phyloP scores from a whole-genome alignment of 2,113 vertebrate genomes.

The Anguilla rostrata region DNA sequence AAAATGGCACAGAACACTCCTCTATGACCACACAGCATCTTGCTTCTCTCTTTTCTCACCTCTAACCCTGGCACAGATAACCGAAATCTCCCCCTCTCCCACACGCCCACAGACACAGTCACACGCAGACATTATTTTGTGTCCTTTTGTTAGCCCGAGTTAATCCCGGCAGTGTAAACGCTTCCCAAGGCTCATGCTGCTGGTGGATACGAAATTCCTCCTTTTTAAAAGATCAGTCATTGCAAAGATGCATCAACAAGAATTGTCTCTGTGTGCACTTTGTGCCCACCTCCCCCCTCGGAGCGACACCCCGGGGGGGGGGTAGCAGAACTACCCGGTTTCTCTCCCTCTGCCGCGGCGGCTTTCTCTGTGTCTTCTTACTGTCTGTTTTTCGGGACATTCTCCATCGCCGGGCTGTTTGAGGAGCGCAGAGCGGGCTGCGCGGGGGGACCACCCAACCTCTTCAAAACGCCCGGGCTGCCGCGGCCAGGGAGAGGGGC shows the following conservation, averaged over 20 bases:
- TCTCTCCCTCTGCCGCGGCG: slow-evolving; percentile 10
- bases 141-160: background rate
- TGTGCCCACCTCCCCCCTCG: background rate
- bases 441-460: slow-evolving; percentile 31
- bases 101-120: background rate
- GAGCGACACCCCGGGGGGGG: background rate
- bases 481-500: slow-evolving; percentile 18
- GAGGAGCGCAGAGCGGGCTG: slow-evolving; percentile 42
- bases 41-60: background rate
- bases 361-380: background rate
- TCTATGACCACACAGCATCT: background rate
- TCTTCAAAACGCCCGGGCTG: slow-evolving; percentile 29
- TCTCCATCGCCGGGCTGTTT: slow-evolving; percentile 41
- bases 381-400: slow-evolving; percentile 5
- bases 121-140: background rate
- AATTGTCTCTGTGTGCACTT: background rate
- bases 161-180: slow-evolving; percentile 2
- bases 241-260: slow-evolving; percentile 6
- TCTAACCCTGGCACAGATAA: background rate
- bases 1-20: background rate
- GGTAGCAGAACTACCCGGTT: slow-evolving; percentile 5
- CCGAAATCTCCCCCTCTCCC: background rate
- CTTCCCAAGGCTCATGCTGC: background rate
- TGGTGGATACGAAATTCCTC: background rate
- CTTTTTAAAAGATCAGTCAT: background rate